These are phyloP conservation scores for Pterois miles DNA, from an alignment of 2,797 vertebrate species.

Conservation along the genomic window DNA sequence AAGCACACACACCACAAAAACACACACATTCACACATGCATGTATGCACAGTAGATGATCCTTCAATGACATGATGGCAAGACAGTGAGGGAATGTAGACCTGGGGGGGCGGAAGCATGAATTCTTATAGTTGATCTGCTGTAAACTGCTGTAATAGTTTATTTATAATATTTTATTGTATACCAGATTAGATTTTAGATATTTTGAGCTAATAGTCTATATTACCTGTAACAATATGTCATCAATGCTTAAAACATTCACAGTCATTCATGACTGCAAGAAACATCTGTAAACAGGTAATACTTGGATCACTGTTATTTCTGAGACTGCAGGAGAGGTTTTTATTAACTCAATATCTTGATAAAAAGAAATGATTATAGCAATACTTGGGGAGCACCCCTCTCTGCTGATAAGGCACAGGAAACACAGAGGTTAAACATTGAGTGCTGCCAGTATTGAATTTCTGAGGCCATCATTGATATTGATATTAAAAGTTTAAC, in stretches of 20 bases:
- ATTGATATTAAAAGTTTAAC: background rate
- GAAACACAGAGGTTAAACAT: background rate
- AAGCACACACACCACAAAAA: background rate
- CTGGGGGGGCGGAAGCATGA: background rate
- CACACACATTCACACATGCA: conserved; percentile 4
- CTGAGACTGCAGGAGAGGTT: background rate
- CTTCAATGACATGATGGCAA: background rate
- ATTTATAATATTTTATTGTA: too few species aligned
- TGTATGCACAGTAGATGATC: conserved; percentile 9
- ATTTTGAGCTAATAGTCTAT: background rate
- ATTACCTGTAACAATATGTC: background rate
- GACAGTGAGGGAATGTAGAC: background rate
- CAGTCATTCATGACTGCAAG: background rate
- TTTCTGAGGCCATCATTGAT: background rate
- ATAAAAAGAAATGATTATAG: background rate
- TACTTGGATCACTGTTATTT: background rate
- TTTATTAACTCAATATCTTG: background rate
- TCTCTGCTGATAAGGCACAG: background rate
- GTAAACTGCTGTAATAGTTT: background rate
- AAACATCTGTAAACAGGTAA: too few species aligned
- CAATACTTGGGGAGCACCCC: background rate
- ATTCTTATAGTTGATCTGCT: background rate
- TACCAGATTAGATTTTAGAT: background rate
- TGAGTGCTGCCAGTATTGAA: background rate
- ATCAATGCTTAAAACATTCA: background rate